Conservation (phyloP, 2,113 vertebrate genomes). For the Pseudorasbora parva region DNA sequence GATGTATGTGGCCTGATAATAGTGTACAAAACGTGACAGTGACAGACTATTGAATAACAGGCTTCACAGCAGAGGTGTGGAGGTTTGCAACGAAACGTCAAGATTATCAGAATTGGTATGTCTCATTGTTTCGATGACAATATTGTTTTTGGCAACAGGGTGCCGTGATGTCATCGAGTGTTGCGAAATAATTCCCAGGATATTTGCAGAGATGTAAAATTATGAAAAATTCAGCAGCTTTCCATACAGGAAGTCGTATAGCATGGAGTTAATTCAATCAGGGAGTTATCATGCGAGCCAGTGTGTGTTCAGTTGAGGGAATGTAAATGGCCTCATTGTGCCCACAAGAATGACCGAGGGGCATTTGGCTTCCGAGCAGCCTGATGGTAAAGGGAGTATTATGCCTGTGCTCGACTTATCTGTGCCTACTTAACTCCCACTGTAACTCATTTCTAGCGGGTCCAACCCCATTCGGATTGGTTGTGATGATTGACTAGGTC, state of each 20-base stretch:
- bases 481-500: neutral
- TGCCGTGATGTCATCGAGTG: neutral
- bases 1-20: conserved; percentile 42
- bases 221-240: neutral
- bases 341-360: neutral
- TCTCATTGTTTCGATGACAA: neutral
- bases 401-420: conserved; percentile 3
- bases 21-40: conserved; percentile 29
- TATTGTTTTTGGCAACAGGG: neutral
- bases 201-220: neutral
- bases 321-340: conserved; percentile 37
- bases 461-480: neutral
- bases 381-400: neutral
- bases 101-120: neutral
- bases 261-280: conserved; percentile 22
- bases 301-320: conserved; percentile 16
- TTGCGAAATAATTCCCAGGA: neutral
- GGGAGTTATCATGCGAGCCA: neutral
- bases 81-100: neutral
- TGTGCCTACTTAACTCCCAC: neutral
- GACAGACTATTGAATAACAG: neutral
- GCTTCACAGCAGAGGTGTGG: neutral
- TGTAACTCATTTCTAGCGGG: neutral
- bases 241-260: neutral
- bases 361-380: neutral